Evolutionary conservation across 2,888 invertebrate species (phyloP), one percentile per base, ranked within the genome.

Genomic region (Dinocampus coccinellae): DNA sequence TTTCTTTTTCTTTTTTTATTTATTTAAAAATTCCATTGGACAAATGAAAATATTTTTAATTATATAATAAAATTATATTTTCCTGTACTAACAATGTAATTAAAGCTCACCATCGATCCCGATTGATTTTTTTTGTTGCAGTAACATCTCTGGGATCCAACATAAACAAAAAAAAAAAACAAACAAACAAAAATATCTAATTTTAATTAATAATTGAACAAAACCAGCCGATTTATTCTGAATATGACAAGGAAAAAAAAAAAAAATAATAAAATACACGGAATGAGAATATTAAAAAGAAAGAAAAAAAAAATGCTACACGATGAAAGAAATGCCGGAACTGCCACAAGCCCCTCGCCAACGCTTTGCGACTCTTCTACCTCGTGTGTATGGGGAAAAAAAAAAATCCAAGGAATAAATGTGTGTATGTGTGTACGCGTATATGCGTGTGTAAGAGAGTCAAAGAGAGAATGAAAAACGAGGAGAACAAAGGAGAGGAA

Each of bases 61-160:
- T 7, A 9, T 16, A 20, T 16, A 34, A 29, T n/a, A 4, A 16
- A 47, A 16, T 33, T 33, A 26, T 24, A 10, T 1, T 58, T 58
- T n/a, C 33, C 66, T 24, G 9, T 7, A 57, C 66, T 66, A 58
- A 58, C 26, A 39, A 26, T n/a, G 34, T 16, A 65, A 60, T 63
- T 42, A n/a, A 55, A 36, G 68, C 57, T 71, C 60, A 67, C 58
- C 39, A 70, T 53, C 26, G 65, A 61, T 60, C 55, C 65, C 63
- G 76, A 16, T 62, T 78, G 62, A 62, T 72, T 80, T 80, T n/a
- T 76, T 86, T 68, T 87, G 87, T 87, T 86, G 66, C 86, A 86
- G 86, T 87, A 85, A 87, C 80, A 47, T 47, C 85, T 85, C 82
- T 82, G 85, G 86, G 85, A 84, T 79, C 79, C 83, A 85, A 83